Conservation (phyloP, 2,888 invertebrate genomes). For the Agrypnus murinus region DNA sequence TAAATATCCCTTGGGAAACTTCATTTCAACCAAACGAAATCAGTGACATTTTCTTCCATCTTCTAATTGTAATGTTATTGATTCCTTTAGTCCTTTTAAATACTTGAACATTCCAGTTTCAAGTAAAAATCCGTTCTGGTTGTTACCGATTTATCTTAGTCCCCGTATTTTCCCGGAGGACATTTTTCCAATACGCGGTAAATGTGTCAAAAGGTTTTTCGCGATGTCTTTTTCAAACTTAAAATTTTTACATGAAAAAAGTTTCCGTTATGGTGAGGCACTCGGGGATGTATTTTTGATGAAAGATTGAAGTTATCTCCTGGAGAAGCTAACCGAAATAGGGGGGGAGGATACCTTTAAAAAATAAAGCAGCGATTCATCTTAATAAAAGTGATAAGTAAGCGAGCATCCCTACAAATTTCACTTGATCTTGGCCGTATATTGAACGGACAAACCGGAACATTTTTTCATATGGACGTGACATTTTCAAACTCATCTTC, state of each 20-base stretch:
- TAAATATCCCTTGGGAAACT: background rate
- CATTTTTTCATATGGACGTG: constrained; percentile 7
- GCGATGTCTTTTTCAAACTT: background rate
- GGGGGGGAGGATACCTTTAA: background rate
- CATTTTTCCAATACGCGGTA: constrained; percentile 15
- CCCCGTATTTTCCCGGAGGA: constrained; percentile 15
- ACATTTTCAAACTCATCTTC: constrained; percentile 25
- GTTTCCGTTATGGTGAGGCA: no score
- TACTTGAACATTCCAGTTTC: constrained; percentile 6
- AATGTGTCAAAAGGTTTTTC: constrained; percentile 24
- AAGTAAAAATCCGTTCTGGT: background rate
- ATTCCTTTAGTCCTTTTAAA: background rate
- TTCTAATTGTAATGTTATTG: constrained; percentile 2
- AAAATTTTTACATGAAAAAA: background rate
- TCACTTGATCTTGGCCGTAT: background rate
- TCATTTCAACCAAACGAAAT: no score
- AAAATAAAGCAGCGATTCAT: constrained; percentile 13
- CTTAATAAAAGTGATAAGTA: constrained; percentile 20
- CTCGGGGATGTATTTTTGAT: background rate
- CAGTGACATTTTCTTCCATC: no score
- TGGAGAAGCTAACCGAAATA: background rate
- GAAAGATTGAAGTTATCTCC: background rate
- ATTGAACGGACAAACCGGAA: constrained; percentile 12
- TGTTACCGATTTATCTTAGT: constrained; percentile 16
- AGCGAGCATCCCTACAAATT: constrained; percentile 10